These are phyloP conservation scores for Tamias sibiricus DNA, from an alignment of 2,113 vertebrate genomes.

Conservation along the genomic window DNA sequence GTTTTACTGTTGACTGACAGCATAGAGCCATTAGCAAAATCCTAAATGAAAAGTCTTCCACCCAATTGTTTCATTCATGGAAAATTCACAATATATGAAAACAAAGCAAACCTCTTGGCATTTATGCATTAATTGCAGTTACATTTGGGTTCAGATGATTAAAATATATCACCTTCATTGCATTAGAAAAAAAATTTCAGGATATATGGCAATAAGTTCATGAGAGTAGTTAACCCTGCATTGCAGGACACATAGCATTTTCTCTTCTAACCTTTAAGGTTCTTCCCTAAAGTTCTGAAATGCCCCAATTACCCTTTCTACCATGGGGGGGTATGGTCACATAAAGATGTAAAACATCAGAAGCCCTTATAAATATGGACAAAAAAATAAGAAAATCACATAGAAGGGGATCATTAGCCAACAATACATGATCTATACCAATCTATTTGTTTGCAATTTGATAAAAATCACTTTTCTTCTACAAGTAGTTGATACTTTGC, in stretches of 20 bases:
- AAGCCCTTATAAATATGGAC: neutral
- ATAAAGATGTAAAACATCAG: neutral
- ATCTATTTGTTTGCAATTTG: neutral
- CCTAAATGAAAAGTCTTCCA: neutral
- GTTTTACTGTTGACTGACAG: neutral
- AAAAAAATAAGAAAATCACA: neutral
- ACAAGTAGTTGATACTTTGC: neutral
- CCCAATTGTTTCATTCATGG: neutral
- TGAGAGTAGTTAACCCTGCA: neutral
- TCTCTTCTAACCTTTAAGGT: neutral
- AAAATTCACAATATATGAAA: neutral
- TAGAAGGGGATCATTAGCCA: too few relatives aligned
- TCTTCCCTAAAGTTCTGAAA: neutral
- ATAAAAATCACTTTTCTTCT: neutral
- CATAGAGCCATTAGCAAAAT: neutral
- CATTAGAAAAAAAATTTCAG: neutral
- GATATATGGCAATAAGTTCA: neutral
- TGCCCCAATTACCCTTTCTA: neutral
- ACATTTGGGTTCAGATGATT: neutral
- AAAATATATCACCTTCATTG: neutral
- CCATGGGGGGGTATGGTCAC: neutral
- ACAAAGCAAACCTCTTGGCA: neutral
- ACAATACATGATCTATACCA: neutral
- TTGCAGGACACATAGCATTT: neutral
- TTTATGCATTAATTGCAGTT: neutral